Conservation (phyloP, 2,797 vertebrate species). For the Aldrovandia affinis region DNA sequence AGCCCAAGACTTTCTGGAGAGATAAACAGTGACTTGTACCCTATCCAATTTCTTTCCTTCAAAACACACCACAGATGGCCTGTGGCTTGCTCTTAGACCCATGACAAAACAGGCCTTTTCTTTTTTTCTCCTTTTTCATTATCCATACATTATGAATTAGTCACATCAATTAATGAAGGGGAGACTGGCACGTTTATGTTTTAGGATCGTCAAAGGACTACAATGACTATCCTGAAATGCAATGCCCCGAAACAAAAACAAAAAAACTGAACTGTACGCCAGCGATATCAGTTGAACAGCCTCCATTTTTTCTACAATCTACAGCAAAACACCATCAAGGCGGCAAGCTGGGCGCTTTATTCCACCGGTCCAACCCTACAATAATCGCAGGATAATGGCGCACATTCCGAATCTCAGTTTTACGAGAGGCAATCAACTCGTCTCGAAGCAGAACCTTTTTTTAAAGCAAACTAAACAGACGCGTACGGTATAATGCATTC, state of each 20-base stretch:
- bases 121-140: neutral
- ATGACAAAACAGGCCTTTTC: constrained; percentile 8
- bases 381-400: constrained; percentile 36
- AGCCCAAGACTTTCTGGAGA: neutral
- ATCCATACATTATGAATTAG: constrained; percentile 22
- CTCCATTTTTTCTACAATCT: constrained; percentile 35
- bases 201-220: constrained; percentile 9
- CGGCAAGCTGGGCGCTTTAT: constrained; percentile 4
- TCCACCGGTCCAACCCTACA: constrained; percentile 3
- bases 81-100: neutral
- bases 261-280: neutral
- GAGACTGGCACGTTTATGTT: neutral
- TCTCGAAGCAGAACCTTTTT: constrained; percentile 10
- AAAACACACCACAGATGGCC: constrained; percentile 12
- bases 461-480: neutral
- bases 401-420: constrained; percentile 38
- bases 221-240: constrained; percentile 1
- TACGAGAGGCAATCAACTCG: constrained; percentile 42
- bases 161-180: constrained; percentile 20
- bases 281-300: neutral
- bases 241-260: neutral
- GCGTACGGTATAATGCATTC: neutral
- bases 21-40: constrained; percentile 25
- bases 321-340: neutral
- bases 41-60: constrained; percentile 16